Conservation (phyloP, 2,113 vertebrate genomes). For the Sylvia atricapilla region DNA sequence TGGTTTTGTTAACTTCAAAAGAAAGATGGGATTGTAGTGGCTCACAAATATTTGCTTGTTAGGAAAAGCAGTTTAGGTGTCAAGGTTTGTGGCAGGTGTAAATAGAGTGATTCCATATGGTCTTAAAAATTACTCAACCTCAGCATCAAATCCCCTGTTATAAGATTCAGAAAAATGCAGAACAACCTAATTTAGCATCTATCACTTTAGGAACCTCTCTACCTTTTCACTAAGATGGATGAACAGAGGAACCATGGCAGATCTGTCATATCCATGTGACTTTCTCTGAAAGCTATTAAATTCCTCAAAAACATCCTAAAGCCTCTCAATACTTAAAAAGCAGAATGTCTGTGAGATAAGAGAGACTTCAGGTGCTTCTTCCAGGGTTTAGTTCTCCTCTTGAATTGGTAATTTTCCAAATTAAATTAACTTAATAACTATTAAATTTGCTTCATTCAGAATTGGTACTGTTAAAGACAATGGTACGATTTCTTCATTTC, state of each 20-base stretch:
- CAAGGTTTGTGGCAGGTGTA: slow-evolving; percentile 5
- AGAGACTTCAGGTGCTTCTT: neutral
- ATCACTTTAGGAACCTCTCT: neutral
- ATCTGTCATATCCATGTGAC: neutral
- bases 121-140: slow-evolving; percentile 10
- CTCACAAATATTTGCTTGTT: neutral
- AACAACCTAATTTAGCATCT: neutral
- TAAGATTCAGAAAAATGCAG: neutral
- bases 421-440: neutral
- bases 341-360: neutral
- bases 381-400: neutral
- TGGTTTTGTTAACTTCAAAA: neutral
- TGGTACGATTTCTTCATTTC: neutral
- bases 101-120: neutral
- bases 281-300: neutral
- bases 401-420: neutral
- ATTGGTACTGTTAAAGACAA: neutral
- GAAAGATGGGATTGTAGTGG: neutral
- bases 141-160: neutral
- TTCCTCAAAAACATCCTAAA: neutral
- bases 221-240: slow-evolving; percentile 1
- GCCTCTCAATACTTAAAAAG: neutral
- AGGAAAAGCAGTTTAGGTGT: neutral
- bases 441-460: neutral
- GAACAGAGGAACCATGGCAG: neutral